Percentiles rank a stretch among this genome's conserved stretches.
Evolutionary conservation across 1,140 invertebrate species (phyloP).

Genomic region (Drosophila oshimai): DNA sequence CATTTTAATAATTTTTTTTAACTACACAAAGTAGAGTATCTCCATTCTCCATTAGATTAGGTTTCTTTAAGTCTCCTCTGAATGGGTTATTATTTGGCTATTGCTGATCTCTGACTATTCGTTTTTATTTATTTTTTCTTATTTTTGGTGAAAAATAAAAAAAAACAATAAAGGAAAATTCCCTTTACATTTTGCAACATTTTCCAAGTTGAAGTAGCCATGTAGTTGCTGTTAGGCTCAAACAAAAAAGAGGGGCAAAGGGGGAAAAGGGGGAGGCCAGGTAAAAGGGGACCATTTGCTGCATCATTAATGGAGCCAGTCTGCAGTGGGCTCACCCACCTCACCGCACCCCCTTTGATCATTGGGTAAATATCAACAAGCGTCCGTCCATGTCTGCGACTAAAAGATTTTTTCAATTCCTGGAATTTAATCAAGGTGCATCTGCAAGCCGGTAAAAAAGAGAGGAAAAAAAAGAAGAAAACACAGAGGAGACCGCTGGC

Average conservation of each 20-base stretch:
- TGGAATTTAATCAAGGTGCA: constrained; percentile 80
- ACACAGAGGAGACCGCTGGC: constrained; percentile 35
- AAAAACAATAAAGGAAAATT: constrained; percentile 20
- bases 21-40: not conserved
- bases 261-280: not conserved
- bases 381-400: constrained; percentile 29
- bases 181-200: constrained; percentile 45
- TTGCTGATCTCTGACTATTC: constrained; percentile 4
- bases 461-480: not conserved
- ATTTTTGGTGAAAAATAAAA: no score
- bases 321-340: constrained; percentile 1
- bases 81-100: not conserved
- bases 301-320: constrained; percentile 61
- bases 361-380: constrained; percentile 54
- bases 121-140: not conserved
- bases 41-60: not conserved
- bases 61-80: not conserved
- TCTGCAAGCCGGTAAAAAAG: constrained; percentile 30
- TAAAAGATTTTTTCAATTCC: constrained; percentile 65
- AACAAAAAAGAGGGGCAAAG: not conserved
- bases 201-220: constrained; percentile 35
- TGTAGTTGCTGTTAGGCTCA: constrained; percentile 27
- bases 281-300: constrained; percentile 47
- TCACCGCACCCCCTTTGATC: not conserved
- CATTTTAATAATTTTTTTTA: no score